Evolutionary conservation across 2,888 invertebrate genomes (phyloP), one percentile per base, ranked within the genome.

Genomic region (Agonum fuliginosum): DNA sequence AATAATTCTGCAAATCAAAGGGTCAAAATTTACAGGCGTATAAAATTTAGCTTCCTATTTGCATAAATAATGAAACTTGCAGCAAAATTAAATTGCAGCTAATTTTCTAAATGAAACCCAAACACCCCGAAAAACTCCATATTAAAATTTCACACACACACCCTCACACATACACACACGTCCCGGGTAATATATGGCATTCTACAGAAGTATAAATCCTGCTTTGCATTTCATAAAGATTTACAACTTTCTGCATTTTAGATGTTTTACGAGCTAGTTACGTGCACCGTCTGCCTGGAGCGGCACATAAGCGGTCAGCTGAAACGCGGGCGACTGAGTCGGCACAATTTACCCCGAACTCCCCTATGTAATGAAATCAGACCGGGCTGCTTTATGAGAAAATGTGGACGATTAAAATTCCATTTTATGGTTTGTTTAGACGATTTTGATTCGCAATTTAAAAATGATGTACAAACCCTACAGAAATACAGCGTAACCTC

Each of bases 201-300:
- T 71, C 71, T 51, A 37, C 72, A 58, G 37, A 37, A 54, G 41
- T 72, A 72, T 72, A 72, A 72, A 72, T 72, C 37, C 72, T 72
- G 72, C 46, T 72, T 72, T 72, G 72, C 72, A 72, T 72, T 72
- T 72, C 72, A 72, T 72, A 72, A 72, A 72, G 72, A 72, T 72
- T 72, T 72, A 72, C 72, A 72, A 72, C 72, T 72, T 72, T 72
- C 54, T 72, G 72, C 72, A 72, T 72, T 72, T 58, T 54, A 72
- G 72, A 72, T 72, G 72, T 41, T 72, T 54, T 54, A 54, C 58
- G 41, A 14, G 54, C 58, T 54, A 54, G 22, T 19, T 34, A 22
- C 14, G 20, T 17, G 46, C 27, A n/a, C 1, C 2, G 5, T 20
- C 37, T 3, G 43, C n/a, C 3, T 3, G 10, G n/a, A 10, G 43